phyloP scores from a whole-genome alignment of 2,113 vertebrate species.

The Patagioenas fasciata region DNA sequence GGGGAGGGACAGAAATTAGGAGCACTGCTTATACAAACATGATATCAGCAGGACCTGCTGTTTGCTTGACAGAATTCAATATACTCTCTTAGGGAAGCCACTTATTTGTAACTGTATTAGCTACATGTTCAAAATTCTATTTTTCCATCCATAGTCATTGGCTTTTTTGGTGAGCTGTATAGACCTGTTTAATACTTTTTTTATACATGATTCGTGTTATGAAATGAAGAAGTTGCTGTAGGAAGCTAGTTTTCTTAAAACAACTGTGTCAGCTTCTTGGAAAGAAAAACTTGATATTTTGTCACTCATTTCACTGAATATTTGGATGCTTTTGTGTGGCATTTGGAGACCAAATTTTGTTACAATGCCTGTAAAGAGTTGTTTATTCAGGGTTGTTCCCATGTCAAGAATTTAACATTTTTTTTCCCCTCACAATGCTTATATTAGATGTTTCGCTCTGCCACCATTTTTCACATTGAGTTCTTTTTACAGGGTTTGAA shows the following conservation, averaged over 20 bases:
- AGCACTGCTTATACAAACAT: background rate
- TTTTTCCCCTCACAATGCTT: fast-evolving
- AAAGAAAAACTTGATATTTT: background rate
- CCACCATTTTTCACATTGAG: background rate
- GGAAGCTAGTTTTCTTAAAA: background rate
- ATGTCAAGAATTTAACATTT: background rate
- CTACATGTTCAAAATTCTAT: background rate
- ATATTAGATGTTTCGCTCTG: background rate
- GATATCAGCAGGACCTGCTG: background rate
- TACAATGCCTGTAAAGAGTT: background rate
- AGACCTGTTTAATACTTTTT: background rate
- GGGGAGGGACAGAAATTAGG: background rate
- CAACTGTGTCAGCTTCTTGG: background rate
- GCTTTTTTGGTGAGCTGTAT: background rate
- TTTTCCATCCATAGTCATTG: background rate
- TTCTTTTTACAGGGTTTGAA: slow-evolving; percentile 86
- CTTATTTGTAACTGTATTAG: background rate
- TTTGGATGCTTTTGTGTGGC: background rate
- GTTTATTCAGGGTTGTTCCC: background rate
- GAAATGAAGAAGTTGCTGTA: background rate
- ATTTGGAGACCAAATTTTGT: background rate
- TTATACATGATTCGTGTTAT: background rate
- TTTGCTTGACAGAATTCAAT: background rate
- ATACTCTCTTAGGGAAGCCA: background rate
- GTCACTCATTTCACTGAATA: background rate